Evolutionary conservation across 1,140 invertebrate species (phyloP), one percentile per base, ranked within the genome.

Genomic region (Venturia canescens): DNA sequence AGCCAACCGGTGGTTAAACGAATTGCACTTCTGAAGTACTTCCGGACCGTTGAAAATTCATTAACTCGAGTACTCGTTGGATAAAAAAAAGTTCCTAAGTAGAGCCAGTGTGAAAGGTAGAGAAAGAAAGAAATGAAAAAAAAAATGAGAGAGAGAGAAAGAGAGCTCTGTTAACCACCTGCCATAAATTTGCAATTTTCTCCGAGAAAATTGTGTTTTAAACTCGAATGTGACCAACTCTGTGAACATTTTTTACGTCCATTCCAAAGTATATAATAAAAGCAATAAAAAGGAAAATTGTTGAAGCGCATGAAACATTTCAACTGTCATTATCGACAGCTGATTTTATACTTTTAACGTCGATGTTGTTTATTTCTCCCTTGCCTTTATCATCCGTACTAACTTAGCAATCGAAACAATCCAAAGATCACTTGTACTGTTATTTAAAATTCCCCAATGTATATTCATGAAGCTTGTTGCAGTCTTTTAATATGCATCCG

Each of bases 31-130:
- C 27, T 31, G 13, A 11, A 63, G 57, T 26, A 21, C n/a, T 48
- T 44, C 26, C 74, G 16, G 26, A 38, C 27, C 79, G 79, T 76
- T 71, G 79, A 44, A 75, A 80, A 80, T 80, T 80, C 79, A 80
- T 80, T 80, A 80, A 80, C 71, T 80, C 71, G 44, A 80, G 79
- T 44, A 80, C 44, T 70, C 71, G 70, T 80, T 34, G 74, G 66
- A 57, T 50, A 72, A 80, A 74, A 63, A 80, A 75, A 72, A 69
- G 63, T 78, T 29, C 66, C 29, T 69, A 38, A 66, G 38, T 50
- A 77, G 18, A 74, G 66, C 76, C 16, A 82, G 38, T 44, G 38
- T 11, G 38, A 44, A 44, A 44, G 72, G 31, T 11, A 29, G 18
- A 57, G 16, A 4, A 4, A 26, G 13, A 23, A 29, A 4, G 44